Evolutionary conservation across 2,113 vertebrate genomes (phyloP).

Genomic region (Tychaedon coryphoeus): DNA sequence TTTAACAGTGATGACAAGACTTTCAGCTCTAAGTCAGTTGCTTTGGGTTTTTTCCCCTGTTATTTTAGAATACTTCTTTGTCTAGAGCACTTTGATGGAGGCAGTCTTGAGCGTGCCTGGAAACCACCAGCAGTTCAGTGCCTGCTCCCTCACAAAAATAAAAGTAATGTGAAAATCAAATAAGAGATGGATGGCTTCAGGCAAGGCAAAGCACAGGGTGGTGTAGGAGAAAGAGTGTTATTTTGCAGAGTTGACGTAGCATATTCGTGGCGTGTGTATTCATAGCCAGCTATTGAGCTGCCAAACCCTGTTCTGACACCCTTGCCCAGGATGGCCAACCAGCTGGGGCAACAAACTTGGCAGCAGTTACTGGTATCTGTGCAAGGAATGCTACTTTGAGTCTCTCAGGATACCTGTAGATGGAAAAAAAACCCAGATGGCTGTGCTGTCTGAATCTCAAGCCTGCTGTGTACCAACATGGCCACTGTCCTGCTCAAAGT

Average conservation of each 20-base stretch:
- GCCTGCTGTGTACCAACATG: neutral
- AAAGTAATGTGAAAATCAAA: neutral
- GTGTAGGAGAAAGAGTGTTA: neutral
- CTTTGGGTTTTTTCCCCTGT: neutral
- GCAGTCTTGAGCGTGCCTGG: neutral
- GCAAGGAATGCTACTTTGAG: neutral
- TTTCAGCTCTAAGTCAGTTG: neutral
- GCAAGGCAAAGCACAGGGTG: neutral
- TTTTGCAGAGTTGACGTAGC: neutral
- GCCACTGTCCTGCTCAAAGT: neutral
- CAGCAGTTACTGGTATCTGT: neutral
- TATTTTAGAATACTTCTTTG: neutral
- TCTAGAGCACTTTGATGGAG: neutral
- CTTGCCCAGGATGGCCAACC: neutral
- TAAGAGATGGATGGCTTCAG: neutral
- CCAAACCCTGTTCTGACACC: neutral
- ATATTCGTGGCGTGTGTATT: neutral
- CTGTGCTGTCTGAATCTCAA: neutral
- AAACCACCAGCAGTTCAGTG: neutral
- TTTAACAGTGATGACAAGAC: neutral
- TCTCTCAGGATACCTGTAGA: neutral
- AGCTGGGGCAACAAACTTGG: neutral
- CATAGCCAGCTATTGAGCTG: neutral
- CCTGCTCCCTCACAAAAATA: neutral
- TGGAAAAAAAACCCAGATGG: neutral